Percentiles rank a stretch among this genome's conserved stretches.
phyloP scores from a whole-genome alignment of 2,797 vertebrate species.

The Cynopterus sphinx region DNA sequence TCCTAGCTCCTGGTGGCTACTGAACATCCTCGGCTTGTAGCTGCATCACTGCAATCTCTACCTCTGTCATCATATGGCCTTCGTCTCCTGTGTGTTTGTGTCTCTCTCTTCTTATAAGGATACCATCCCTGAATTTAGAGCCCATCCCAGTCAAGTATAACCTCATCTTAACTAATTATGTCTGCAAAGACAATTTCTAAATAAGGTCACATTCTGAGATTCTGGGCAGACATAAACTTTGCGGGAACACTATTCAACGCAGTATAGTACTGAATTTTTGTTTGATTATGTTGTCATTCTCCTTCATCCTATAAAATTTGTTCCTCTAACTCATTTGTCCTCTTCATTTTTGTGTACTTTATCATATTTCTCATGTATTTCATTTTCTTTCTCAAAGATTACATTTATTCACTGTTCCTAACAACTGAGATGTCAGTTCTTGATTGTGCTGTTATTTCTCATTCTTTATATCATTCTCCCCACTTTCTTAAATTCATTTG shows the following conservation, averaged over 20 bases:
- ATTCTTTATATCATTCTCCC: constrained; percentile 68
- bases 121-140: background rate
- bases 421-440: constrained; percentile 89
- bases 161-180: background rate
- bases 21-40: background rate
- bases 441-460: constrained; percentile 84
- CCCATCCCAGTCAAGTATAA: background rate
- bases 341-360: constrained; percentile 87
- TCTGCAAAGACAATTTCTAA: background rate
- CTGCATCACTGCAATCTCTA: background rate
- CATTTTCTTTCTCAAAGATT: constrained; percentile 89
- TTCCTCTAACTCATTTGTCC: constrained; percentile 85
- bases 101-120: background rate
- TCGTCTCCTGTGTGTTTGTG: background rate
- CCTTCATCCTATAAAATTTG: constrained; percentile 87
- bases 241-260: background rate
- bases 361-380: constrained; percentile 90
- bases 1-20: background rate
- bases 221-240: background rate
- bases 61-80: background rate
- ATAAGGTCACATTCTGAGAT: background rate
- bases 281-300: constrained; percentile 78
- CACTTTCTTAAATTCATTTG: constrained; percentile 73
- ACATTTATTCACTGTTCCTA: constrained; percentile 89
- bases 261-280: constrained; percentile 63